Percentiles rank a stretch among this genome's conserved stretches.
Conservation (phyloP, 2,797 vertebrate species). For the Apogon talboti region DNA sequence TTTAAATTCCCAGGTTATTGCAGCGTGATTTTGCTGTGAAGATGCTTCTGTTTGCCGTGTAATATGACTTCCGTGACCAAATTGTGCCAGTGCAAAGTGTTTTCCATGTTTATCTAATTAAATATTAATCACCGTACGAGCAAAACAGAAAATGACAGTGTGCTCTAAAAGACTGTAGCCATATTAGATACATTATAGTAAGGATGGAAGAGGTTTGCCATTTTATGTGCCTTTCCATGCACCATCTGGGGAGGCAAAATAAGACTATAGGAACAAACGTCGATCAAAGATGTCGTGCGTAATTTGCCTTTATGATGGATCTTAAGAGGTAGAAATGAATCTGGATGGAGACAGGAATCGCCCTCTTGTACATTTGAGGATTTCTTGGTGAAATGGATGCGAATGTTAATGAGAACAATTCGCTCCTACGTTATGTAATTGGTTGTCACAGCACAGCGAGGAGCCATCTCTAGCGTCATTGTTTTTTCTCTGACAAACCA, state of each 20-base stretch:
- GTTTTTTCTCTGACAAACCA: constrained; percentile 56
- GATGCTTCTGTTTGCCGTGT: constrained; percentile 9
- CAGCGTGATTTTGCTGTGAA: constrained; percentile 29
- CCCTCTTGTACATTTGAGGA: constrained; percentile 15
- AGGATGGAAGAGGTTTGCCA: constrained; percentile 38
- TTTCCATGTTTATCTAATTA: constrained; percentile 2
- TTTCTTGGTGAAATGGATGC: constrained; percentile 59
- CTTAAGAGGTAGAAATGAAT: background rate
- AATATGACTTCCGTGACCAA: constrained; percentile 44
- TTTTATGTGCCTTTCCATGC: constrained; percentile 52
- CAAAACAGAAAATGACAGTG: too few species aligned
- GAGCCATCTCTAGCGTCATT: constrained; percentile 75
- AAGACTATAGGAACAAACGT: constrained; percentile 24
- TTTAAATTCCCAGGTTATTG: background rate
- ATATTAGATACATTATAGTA: constrained; percentile 9
- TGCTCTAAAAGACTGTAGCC: constrained; percentile 3
- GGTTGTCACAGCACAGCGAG: constrained; percentile 73
- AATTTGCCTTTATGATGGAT: background rate
- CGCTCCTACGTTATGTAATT: constrained; percentile 81
- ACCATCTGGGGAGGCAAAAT: constrained; percentile 46
- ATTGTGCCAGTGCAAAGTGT: background rate
- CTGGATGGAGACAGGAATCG: background rate
- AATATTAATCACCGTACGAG: background rate
- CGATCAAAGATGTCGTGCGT: constrained; percentile 24
- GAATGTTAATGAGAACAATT: constrained; percentile 63